Evolutionary conservation across 2,888 invertebrate genomes (phyloP).

Genomic region (Tillus elongatus): DNA sequence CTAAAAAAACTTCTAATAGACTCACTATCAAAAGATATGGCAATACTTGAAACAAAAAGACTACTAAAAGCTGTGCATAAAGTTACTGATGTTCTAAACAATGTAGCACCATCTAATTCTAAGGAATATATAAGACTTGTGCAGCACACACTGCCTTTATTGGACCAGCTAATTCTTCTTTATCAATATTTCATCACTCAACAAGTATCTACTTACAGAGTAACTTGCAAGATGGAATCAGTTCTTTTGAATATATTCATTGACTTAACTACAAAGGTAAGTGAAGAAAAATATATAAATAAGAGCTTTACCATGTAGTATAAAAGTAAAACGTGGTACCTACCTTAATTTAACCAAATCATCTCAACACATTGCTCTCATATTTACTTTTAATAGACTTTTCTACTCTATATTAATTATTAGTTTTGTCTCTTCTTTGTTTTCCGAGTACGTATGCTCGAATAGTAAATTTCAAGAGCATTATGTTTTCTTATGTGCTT

Average conservation of each 20-base stretch:
- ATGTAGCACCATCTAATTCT: constrained; percentile 32
- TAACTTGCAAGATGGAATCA: constrained; percentile 74
- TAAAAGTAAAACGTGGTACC: too few relatives aligned
- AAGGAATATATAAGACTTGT: constrained; percentile 25
- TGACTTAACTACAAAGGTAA: constrained; percentile 65
- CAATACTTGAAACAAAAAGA: constrained; percentile 47
- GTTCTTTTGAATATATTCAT: constrained; percentile 76
- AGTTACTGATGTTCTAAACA: constrained; percentile 41
- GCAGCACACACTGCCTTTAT: constrained; percentile 50
- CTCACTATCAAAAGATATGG: constrained; percentile 53
- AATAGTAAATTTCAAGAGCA: too few relatives aligned
- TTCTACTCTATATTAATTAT: too few relatives aligned
- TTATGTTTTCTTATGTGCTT: too few relatives aligned
- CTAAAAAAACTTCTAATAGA: constrained; percentile 57
- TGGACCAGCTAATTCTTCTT: constrained; percentile 67
- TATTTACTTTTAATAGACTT: too few relatives aligned
- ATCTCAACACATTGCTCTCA: too few relatives aligned
- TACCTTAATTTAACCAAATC: too few relatives aligned
- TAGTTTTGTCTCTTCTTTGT: too few relatives aligned
- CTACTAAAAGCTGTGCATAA: constrained; percentile 33
- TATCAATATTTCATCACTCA: constrained; percentile 73
- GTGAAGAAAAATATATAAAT: too few relatives aligned
- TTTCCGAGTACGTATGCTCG: too few relatives aligned
- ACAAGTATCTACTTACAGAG: constrained; percentile 67
- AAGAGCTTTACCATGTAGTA: too few relatives aligned